phyloP scores from a whole-genome alignment of 2,888 invertebrate genomes.

The Ormyrus nitidulus region DNA sequence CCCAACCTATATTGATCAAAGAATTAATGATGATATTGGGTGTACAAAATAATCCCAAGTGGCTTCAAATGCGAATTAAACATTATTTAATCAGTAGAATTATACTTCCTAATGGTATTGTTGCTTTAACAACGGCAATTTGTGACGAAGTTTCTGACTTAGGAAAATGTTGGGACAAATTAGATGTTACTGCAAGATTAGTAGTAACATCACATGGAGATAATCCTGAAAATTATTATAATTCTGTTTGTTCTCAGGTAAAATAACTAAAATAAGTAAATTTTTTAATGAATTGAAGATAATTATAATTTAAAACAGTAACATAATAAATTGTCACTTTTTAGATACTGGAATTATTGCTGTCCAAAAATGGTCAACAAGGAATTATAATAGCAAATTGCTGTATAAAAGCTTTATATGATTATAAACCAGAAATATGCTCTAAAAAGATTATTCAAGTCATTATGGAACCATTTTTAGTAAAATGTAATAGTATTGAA shows the following conservation, averaged over 20 bases:
- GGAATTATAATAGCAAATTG: conserved; percentile 77
- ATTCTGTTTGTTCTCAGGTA: conserved; percentile 73
- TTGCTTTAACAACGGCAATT: conserved; percentile 81
- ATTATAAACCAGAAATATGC: conserved; percentile 76
- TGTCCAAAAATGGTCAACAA: conserved; percentile 74
- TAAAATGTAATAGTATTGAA: conserved; percentile 31
- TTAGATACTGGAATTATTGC: conserved; percentile 75
- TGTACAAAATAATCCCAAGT: conserved; percentile 78
- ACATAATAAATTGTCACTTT: conserved; percentile 21
- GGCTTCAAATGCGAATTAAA: conserved; percentile 81
- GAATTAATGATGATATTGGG: conserved; percentile 83
- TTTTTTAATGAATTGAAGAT: neutral
- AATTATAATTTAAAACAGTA: conserved; percentile 23
- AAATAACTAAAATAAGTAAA: conserved; percentile 18
- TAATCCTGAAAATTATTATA: conserved; percentile 77
- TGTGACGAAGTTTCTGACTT: conserved; percentile 79
- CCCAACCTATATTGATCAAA: conserved; percentile 81
- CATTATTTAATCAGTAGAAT: conserved; percentile 80
- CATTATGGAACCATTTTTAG: conserved; percentile 68
- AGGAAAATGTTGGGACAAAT: conserved; percentile 81
- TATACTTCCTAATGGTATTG: conserved; percentile 80
- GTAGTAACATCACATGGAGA: conserved; percentile 77
- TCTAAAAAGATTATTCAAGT: conserved; percentile 72
- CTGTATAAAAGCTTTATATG: conserved; percentile 78
- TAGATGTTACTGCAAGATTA: conserved; percentile 82